Conservation (phyloP, 1,140 invertebrate species). For the Plutomurus gul region DNA sequence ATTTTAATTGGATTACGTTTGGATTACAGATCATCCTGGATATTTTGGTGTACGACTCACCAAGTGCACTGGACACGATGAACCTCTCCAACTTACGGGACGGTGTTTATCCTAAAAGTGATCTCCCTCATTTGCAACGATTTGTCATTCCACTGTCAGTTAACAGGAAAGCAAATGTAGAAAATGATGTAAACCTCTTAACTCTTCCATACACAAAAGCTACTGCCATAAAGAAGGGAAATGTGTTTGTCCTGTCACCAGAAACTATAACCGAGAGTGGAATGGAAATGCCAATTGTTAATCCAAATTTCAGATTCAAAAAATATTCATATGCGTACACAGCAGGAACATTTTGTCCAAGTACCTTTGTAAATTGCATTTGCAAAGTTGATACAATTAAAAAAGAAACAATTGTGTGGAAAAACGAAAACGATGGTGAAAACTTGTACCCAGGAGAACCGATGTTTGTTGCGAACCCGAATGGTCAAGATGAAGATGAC, state of each 20-base stretch:
- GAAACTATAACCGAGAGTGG: slow-evolving; percentile 41
- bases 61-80: slow-evolving; percentile 57
- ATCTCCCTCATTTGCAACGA: slow-evolving; percentile 52
- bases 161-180: slow-evolving; percentile 32
- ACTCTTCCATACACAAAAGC: slow-evolving; percentile 4
- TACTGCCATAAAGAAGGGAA: slow-evolving; percentile 49
- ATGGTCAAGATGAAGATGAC: slow-evolving; percentile 55
- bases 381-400: slow-evolving; percentile 57
- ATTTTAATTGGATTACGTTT: no score
- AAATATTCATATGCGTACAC: slow-evolving; percentile 59
- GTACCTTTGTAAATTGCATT: slow-evolving; percentile 51
- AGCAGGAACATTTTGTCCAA: slow-evolving; percentile 55
- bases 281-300: slow-evolving; percentile 58
- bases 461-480: slow-evolving; percentile 55
- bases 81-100: slow-evolving; percentile 56
- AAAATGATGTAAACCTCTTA: slow-evolving; percentile 35
- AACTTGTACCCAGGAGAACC: slow-evolving; percentile 56
- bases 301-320: slow-evolving; percentile 55
- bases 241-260: slow-evolving; percentile 48
- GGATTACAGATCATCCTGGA: slow-evolving; percentile 55
- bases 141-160: slow-evolving; percentile 56
- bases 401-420: slow-evolving; percentile 55
- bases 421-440: slow-evolving; percentile 48
- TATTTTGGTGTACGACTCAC: slow-evolving; percentile 58
- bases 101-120: slow-evolving; percentile 45